Conservation (phyloP, 2,888 invertebrate genomes). For the Lamellibrachia columna region DNA sequence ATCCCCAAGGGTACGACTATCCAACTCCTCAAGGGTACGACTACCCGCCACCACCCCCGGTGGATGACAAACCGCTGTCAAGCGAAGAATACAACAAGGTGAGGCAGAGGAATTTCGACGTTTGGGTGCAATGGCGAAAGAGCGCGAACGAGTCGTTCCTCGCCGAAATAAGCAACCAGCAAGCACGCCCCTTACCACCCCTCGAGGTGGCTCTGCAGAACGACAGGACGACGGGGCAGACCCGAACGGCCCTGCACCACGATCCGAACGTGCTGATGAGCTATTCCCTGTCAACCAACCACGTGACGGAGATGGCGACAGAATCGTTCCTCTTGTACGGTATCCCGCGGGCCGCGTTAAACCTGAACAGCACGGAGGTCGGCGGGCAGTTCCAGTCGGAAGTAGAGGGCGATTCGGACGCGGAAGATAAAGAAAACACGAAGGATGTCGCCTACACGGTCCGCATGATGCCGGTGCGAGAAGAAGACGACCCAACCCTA, state of each 20-base stretch:
- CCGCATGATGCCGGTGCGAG: background rate
- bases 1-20: background rate
- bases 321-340: background rate
- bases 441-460: background rate
- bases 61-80: background rate
- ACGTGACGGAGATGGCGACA: background rate
- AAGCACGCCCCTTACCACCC: background rate
- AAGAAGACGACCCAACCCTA: background rate
- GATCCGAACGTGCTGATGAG: background rate
- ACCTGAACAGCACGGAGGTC: background rate
- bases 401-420: background rate
- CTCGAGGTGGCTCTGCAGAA: background rate
- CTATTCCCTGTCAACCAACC: background rate
- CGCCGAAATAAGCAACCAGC: background rate
- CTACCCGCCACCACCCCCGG: background rate
- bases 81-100: background rate
- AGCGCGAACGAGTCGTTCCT: background rate
- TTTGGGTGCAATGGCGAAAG: background rate
- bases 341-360: background rate
- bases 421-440: background rate
- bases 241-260: background rate
- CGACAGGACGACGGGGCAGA: background rate
- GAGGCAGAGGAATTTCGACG: background rate
- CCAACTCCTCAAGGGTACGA: background rate
- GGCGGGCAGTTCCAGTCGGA: background rate